phyloP scores from a whole-genome alignment of 1,140 invertebrate species.

The Drosophila navojoa region DNA sequence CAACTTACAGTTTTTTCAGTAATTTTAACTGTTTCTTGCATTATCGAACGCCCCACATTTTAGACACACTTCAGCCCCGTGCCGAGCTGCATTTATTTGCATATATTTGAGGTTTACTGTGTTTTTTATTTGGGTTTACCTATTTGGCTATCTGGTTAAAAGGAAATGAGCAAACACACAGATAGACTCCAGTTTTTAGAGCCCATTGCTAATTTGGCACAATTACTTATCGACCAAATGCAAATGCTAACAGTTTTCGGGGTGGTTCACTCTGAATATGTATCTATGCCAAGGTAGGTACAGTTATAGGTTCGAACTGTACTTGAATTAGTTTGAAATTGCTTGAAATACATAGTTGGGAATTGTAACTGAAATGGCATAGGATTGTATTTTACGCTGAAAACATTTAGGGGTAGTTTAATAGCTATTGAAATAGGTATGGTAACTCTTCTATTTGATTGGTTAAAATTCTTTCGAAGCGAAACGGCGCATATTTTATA shows the following conservation, averaged over 20 bases:
- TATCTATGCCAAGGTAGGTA: conserved; percentile 16
- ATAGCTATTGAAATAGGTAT: background rate
- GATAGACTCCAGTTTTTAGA: background rate
- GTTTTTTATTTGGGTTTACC: conserved; percentile 14
- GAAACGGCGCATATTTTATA: no score
- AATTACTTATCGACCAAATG: conserved; percentile 49
- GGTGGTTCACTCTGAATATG: conserved; percentile 1
- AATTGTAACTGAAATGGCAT: background rate
- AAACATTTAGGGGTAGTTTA: background rate
- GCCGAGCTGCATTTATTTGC: conserved; percentile 23
- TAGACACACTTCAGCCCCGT: background rate
- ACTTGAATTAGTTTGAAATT: conserved; percentile 1
- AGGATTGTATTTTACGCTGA: no score
- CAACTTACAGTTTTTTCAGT: background rate
- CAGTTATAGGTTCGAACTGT: background rate
- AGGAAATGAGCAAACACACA: no score
- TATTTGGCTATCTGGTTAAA: conserved; percentile 14
- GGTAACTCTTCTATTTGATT: background rate
- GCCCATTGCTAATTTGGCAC: conserved; percentile 47
- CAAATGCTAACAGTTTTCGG: conserved; percentile 19
- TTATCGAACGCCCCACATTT: conserved; percentile 28
- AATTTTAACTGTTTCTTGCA: background rate
- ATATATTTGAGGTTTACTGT: conserved; percentile 14
- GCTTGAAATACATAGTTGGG: background rate
- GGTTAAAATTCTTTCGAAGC: background rate